A percentile compares a stretch with the other conserved stretches of the same genome.
Conservation (phyloP, 2,113 vertebrate genomes). For the Leucosticte australis region DNA sequence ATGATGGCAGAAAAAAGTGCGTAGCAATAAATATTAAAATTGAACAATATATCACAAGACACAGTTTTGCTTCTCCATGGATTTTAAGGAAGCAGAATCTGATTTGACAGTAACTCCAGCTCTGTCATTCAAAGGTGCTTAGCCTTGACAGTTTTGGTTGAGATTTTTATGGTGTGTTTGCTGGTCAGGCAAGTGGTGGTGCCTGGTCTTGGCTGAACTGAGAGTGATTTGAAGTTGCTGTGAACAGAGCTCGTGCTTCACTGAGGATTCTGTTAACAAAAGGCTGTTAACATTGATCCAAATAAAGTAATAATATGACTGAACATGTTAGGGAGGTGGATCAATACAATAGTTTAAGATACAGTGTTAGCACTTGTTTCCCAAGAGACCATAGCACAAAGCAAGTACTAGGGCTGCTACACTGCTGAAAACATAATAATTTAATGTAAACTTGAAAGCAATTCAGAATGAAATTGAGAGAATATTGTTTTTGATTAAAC, state of each 20-base stretch:
- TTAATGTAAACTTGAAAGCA: slow-evolving; percentile 49
- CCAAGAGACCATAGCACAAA: background rate
- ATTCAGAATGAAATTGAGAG: slow-evolving; percentile 21
- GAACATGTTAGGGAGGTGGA: slow-evolving; percentile 46
- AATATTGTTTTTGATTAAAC: slow-evolving; percentile 45
- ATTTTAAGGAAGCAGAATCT: background rate
- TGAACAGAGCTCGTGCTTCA: background rate
- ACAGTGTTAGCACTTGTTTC: slow-evolving; percentile 46
- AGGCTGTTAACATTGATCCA: slow-evolving; percentile 64
- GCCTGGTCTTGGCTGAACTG: background rate
- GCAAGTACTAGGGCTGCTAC: slow-evolving; percentile 9
- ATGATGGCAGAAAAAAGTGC: background rate
- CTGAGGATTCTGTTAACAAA: slow-evolving; percentile 47
- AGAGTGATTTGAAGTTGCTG: slow-evolving; percentile 24
- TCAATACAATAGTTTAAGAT: slow-evolving; percentile 58
- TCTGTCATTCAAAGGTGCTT: background rate
- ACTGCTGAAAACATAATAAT: slow-evolving; percentile 40
- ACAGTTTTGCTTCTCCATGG: background rate
- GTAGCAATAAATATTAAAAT: background rate
- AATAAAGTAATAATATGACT: slow-evolving; percentile 63
- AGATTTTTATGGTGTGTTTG: background rate
- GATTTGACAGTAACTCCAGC: background rate
- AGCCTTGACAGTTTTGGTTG: background rate
- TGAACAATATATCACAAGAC: background rate
- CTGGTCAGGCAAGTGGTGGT: background rate